Percentiles rank a stretch among this genome's conserved stretches.
phyloP scores from a whole-genome alignment of 1,140 invertebrate genomes.

The Pseudomyrmex concolor region DNA sequence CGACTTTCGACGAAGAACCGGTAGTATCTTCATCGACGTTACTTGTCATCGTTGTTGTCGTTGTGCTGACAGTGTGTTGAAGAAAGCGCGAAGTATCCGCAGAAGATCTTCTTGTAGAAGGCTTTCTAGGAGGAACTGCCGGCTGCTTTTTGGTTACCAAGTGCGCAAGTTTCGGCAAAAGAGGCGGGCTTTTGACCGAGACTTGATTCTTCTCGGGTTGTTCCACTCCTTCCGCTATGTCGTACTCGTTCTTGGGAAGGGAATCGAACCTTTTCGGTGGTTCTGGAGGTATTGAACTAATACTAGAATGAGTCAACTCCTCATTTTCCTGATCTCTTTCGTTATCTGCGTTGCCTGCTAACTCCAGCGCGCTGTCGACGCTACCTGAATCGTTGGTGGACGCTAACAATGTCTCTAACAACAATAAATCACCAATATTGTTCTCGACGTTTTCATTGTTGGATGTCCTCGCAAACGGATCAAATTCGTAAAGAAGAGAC shows the following conservation, averaged over 20 bases:
- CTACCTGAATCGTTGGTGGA: slow-evolving; percentile 75
- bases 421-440: slow-evolving; percentile 79
- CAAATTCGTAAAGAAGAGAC: slow-evolving; percentile 80
- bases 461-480: slow-evolving; percentile 72
- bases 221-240: slow-evolving; percentile 76
- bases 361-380: slow-evolving; percentile 74
- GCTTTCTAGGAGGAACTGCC: slow-evolving; percentile 79
- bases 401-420: slow-evolving; percentile 78
- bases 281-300: slow-evolving; percentile 79
- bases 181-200: slow-evolving; percentile 77
- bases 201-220: slow-evolving; percentile 64
- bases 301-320: slow-evolving; percentile 39
- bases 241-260: slow-evolving; percentile 81
- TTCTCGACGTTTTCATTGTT: slow-evolving; percentile 70
- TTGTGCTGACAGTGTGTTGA: background rate
- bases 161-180: slow-evolving; percentile 81
- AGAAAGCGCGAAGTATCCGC: background rate
- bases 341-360: slow-evolving; percentile 67
- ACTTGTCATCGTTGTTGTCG: background rate
- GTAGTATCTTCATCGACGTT: slow-evolving; percentile 40
- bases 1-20: slow-evolving; percentile 24
- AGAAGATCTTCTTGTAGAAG: background rate
- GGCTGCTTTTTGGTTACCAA: slow-evolving; percentile 78
- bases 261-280: slow-evolving; percentile 85
- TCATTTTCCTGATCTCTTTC: slow-evolving; percentile 74